Evolutionary conservation across 1,140 invertebrate genomes (phyloP), one percentile per base, ranked within the genome.

Genomic region (Gonioctena quinquepunctata): DNA sequence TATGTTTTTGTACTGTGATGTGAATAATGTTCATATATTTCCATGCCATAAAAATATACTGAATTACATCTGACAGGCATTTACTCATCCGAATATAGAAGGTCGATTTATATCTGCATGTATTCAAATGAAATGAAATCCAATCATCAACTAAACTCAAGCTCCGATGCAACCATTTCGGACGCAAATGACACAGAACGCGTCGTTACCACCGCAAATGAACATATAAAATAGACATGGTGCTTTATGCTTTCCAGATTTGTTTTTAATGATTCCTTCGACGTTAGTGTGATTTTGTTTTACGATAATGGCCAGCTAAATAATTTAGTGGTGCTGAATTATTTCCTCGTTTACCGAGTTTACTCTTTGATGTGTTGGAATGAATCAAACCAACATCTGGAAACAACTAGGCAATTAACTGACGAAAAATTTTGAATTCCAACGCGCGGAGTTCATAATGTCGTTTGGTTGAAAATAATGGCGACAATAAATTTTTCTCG

Each of bases 171-270:
- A n/a, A n/a, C n/a, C n/a, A n/a, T n/a, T n/a, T n/a, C n/a, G n/a
- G n/a, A n/a, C n/a, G n/a, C n/a, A n/a, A n/a, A n/a, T n/a, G n/a
- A n/a, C n/a, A n/a, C n/a, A n/a, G n/a, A n/a, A n/a, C 33, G 13
- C 33, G 33, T 42, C 33, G 25, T 66, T 56, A 19, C 66, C 16
- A n/a, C 7, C 13, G 16, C 16, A 5, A 57, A 18, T 21, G 11
- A 57, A 57, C 19, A 69, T 57, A 22, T 57, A 57, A 57, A 19
- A 57, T 57, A 21, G 54, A 33, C 49, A 13, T 49, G 74, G 72
- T 13, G 49, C 65, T 78, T 78, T 78, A 78, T 77, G 77, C 66
- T 59, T 77, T 75, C 77, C 77, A 78, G 77, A 78, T 78, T 78
- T 63, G 69, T 66, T 73, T 74, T 75, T 75, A 76, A 76, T 75